phyloP scores from a whole-genome alignment of 2,797 vertebrate species.

The Pachyuromys duprasi region DNA sequence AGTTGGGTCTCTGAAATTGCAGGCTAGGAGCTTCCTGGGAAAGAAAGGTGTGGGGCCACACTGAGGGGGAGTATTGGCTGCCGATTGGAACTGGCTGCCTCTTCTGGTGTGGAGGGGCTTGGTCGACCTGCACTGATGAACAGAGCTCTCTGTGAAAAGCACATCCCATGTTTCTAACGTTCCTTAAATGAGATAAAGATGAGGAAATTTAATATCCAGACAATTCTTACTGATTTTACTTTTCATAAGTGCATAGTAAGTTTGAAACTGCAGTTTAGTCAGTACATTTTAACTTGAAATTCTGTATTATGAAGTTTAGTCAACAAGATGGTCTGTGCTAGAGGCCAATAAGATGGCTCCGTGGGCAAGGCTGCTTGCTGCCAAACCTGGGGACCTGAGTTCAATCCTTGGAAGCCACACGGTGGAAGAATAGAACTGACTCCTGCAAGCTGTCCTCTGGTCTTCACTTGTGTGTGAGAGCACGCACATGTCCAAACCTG shows the following conservation, averaged over 20 bases:
- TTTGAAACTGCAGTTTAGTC: slow-evolving; percentile 42
- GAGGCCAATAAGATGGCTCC: neutral
- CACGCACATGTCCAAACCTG: neutral
- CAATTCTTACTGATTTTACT: slow-evolving; percentile 15
- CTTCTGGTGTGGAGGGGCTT: neutral
- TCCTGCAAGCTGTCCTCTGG: neutral
- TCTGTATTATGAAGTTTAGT: slow-evolving; percentile 12
- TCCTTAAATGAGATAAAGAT: slow-evolving; percentile 50
- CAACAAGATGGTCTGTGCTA: neutral
- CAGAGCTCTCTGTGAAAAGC: neutral
- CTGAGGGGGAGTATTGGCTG: neutral
- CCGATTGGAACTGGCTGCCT: neutral
- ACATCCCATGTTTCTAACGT: neutral
- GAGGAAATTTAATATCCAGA: neutral
- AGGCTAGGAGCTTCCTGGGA: neutral
- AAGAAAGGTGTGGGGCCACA: neutral
- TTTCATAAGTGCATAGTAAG: neutral
- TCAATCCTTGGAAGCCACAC: neutral
- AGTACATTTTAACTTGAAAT: slow-evolving; percentile 30
- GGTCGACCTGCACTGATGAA: neutral
- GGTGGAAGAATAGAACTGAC: neutral
- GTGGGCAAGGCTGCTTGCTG: neutral
- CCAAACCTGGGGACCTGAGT: neutral
- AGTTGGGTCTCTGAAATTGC: neutral
- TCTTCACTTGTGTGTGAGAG: neutral